phyloP scores from a whole-genome alignment of 2,797 vertebrate species.

The Propithecus deckenii region DNA sequence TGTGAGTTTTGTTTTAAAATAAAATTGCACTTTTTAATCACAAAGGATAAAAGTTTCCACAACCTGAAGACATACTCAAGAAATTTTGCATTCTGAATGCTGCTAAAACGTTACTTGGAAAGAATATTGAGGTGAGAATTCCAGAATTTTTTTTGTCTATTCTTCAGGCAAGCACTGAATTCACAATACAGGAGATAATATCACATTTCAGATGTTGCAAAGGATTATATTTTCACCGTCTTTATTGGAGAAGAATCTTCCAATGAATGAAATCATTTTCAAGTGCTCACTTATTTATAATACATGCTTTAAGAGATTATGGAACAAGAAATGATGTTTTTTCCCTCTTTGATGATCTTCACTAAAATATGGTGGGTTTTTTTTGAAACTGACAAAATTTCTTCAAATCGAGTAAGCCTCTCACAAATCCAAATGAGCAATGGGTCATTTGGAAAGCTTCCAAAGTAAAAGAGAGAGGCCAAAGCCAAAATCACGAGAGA shows the following conservation, averaged over 20 bases:
- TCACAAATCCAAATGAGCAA: neutral
- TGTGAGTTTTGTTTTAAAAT: neutral
- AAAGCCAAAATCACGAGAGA: neutral
- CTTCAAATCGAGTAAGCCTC: neutral
- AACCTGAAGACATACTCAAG: neutral
- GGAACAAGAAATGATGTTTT: neutral
- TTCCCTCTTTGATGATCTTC: neutral
- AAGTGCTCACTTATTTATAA: neutral
- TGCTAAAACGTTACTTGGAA: neutral
- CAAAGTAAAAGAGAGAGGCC: neutral
- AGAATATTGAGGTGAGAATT: neutral
- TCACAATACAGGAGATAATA: neutral
- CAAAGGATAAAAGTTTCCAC: neutral
- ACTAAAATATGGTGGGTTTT: neutral
- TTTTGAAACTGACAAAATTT: conserved; percentile 40
- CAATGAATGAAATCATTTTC: conserved; percentile 2
- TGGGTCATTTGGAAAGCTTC: neutral
- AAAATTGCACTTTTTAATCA: conserved; percentile 16
- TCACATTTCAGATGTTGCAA: neutral
- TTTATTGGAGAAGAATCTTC: neutral
- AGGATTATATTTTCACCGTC: neutral
- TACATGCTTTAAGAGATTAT: neutral
- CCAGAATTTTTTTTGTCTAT: neutral
- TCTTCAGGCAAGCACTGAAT: neutral
- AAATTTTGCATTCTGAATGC: neutral